Percentiles rank a stretch among this genome's conserved stretches.
Evolutionary conservation across 2,888 invertebrate genomes (phyloP).

Genomic region (Pseudanteris insignis): DNA sequence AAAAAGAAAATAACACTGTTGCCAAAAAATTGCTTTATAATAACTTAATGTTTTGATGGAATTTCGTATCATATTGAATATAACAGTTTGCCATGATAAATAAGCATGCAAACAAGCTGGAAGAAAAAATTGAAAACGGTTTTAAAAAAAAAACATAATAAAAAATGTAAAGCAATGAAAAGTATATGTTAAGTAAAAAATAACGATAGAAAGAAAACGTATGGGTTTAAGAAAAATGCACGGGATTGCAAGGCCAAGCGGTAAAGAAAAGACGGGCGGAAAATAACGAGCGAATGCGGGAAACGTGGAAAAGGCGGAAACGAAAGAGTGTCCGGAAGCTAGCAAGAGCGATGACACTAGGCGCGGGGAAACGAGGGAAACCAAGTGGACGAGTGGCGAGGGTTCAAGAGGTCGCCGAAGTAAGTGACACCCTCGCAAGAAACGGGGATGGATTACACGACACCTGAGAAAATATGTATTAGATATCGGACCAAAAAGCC

Average conservation of each 20-base stretch:
- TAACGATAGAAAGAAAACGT: constrained; percentile 40
- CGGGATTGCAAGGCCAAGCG: constrained; percentile 4
- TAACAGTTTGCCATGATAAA: too few species aligned
- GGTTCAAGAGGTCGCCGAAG: constrained; percentile 41
- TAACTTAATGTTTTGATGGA: too few species aligned
- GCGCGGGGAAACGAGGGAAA: constrained; percentile 26
- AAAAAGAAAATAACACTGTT: too few species aligned
- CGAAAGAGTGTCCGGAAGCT: constrained; percentile 43
- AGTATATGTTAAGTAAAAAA: constrained; percentile 19
- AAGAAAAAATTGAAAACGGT: too few species aligned
- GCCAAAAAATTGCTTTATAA: too few species aligned
- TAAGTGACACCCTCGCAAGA: constrained; percentile 35
- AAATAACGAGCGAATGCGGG: constrained; percentile 34
- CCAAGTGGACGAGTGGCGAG: constrained; percentile 38
- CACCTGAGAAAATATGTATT: constrained; percentile 39
- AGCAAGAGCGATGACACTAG: constrained; percentile 40
- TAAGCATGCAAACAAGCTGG: too few species aligned
- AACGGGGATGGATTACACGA: constrained; percentile 36
- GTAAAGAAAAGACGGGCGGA: constrained; percentile 22
- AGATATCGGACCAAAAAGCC: constrained; percentile 29
- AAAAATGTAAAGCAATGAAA: constrained; percentile 13
- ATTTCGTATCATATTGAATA: too few species aligned
- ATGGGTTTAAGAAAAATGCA: constrained; percentile 21
- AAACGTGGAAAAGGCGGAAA: constrained; percentile 45
- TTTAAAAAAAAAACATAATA: too few species aligned